Evolutionary conservation across 2,113 vertebrate genomes (phyloP).

Genomic region (Holacanthus passer): DNA sequence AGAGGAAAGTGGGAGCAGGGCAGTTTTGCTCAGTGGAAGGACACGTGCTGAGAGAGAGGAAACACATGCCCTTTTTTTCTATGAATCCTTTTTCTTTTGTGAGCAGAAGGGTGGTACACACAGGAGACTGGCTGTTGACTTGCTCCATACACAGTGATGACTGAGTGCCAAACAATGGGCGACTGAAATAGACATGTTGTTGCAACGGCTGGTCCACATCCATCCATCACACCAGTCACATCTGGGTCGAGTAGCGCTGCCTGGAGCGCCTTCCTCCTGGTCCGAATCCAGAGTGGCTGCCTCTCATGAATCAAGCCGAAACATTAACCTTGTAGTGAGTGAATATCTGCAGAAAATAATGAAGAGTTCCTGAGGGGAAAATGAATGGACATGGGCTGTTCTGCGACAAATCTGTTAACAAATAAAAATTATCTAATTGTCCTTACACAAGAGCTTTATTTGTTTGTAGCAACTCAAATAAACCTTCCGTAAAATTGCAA

Average conservation of each 20-base stretch:
- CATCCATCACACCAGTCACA: conserved; percentile 69
- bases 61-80: conserved; percentile 67
- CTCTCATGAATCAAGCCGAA: conserved; percentile 37
- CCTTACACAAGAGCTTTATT: not conserved
- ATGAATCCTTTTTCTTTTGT: conserved; percentile 59
- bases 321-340: not conserved
- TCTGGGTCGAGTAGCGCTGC: conserved; percentile 63
- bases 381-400: not conserved
- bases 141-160: conserved; percentile 63
- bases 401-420: not conserved
- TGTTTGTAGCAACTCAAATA: conserved; percentile 1
- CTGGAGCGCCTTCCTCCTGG: conserved; percentile 25
- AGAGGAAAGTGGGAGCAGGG: conserved; percentile 56
- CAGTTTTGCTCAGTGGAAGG: conserved; percentile 62
- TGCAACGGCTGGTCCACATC: conserved; percentile 59
- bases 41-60: conserved; percentile 72
- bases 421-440: not conserved
- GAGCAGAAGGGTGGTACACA: conserved; percentile 42
- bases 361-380: not conserved
- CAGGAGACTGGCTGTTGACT: conserved; percentile 65
- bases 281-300: conserved; percentile 27
- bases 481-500: conserved; percentile 13
- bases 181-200: conserved; percentile 80
- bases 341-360: conserved; percentile 31
- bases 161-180: conserved; percentile 77